Evolutionary conservation across 2,113 vertebrate genomes (phyloP).

Genomic region (Peromyscus maniculatus): DNA sequence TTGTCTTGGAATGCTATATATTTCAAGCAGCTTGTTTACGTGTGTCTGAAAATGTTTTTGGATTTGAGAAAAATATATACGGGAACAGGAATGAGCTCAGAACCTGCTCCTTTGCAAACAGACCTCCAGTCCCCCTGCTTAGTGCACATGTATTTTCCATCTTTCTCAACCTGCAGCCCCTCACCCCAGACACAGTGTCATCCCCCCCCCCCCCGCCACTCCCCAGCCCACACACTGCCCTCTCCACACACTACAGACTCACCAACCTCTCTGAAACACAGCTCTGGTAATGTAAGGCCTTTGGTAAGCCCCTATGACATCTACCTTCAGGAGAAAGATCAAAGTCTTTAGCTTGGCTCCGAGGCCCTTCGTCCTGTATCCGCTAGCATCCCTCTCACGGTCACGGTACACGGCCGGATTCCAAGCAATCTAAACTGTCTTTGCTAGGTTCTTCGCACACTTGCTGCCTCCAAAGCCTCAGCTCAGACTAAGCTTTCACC

Average conservation of each 20-base stretch:
- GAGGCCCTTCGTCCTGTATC: background rate
- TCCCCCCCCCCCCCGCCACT: too few species aligned
- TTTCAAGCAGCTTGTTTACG: conserved; percentile 53
- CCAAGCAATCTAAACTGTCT: background rate
- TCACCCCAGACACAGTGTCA: background rate
- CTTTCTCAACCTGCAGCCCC: background rate
- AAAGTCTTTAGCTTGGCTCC: background rate
- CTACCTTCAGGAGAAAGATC: background rate
- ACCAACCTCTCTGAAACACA: background rate
- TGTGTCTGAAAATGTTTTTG: conserved; percentile 38
- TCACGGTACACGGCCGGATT: background rate
- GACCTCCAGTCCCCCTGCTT: background rate
- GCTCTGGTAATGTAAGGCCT: background rate
- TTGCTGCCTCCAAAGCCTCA: background rate
- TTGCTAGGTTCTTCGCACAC: background rate
- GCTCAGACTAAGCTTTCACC: background rate
- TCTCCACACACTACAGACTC: rapidly evolving
- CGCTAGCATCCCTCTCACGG: background rate
- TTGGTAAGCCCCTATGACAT: background rate
- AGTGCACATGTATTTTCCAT: background rate
- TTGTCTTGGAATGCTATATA: conserved; percentile 51
- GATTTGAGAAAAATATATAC: conserved; percentile 46
- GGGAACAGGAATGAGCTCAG: conserved; percentile 13
- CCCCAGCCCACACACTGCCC: background rate
- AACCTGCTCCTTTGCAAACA: background rate